Conservation (phyloP, 2,888 invertebrate species). For the Drosophila phalerata region DNA sequence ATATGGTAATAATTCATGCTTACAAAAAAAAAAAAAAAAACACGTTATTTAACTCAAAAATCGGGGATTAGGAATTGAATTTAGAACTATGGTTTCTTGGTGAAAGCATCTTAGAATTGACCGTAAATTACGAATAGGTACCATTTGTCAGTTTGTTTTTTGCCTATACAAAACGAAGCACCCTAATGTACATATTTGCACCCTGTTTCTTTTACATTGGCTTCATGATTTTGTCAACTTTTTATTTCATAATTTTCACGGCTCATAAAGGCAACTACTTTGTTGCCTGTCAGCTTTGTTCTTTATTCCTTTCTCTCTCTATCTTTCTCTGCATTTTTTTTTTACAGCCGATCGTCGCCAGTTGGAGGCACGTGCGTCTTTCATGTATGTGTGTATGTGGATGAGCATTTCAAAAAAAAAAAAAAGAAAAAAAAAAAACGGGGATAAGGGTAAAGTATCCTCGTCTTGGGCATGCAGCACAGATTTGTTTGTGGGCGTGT, state of each 20-base stretch:
- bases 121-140: no score
- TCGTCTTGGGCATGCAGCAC: constrained; percentile 22
- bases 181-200: constrained; percentile 26
- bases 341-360: constrained; percentile 18
- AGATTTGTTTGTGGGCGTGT: constrained; percentile 79
- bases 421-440: no score
- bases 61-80: no score
- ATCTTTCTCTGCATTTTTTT: constrained; percentile 1
- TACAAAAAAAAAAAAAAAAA: no score
- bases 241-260: constrained; percentile 69
- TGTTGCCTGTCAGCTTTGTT: constrained; percentile 58
- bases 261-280: constrained; percentile 73
- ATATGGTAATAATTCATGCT: no score
- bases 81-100: no score
- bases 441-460: neutral
- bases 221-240: constrained; percentile 31
- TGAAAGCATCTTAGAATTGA: no score
- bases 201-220: neutral
- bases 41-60: no score
- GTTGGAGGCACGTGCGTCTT: constrained; percentile 54
- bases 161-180: no score
- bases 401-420: no score
- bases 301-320: neutral
- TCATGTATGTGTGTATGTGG: constrained; percentile 3
- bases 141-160: no score